A percentile compares a stretch with the other conserved stretches of the same genome.
Conservation (phyloP, 2,888 invertebrate genomes). For the Imbricaverruca yamaguchii region DNA sequence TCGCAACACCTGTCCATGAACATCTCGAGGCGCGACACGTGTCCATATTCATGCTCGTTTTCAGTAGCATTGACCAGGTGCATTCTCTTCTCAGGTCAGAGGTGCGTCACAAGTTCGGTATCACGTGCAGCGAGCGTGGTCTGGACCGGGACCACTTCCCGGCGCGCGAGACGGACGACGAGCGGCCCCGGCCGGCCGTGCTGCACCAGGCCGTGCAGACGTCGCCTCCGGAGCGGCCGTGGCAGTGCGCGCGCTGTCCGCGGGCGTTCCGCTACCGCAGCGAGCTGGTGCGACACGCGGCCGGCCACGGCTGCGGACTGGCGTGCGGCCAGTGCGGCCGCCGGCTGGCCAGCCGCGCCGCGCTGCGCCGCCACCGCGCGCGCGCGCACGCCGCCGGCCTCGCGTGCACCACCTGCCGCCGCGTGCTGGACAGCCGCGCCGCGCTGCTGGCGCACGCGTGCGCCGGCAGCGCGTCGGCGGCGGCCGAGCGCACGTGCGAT, state of each 20-base stretch:
- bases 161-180: background rate
- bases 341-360: too few relatives aligned
- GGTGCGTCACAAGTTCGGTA: constrained; percentile 1
- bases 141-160: background rate
- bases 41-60: too few relatives aligned
- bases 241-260: background rate
- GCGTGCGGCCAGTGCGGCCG: background rate
- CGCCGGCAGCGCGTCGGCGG: background rate
- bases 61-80: too few relatives aligned
- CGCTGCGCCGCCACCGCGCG: too few relatives aligned
- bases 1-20: too few relatives aligned
- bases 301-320: background rate
- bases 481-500: background rate
- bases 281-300: background rate
- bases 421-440: background rate
- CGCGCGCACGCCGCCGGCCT: too few relatives aligned
- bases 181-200: background rate
- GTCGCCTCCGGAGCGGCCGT: background rate
- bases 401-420: background rate
- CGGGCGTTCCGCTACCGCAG: background rate
- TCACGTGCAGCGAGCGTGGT: background rate
- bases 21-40: too few relatives aligned
- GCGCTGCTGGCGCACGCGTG: background rate
- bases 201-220: background rate
- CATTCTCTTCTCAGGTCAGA: background rate